A percentile compares a stretch with the other conserved stretches of the same genome.
These are phyloP conservation scores for Miniopterus natalensis DNA, from an alignment of 2,113 vertebrate species.

Conservation along the genomic window DNA sequence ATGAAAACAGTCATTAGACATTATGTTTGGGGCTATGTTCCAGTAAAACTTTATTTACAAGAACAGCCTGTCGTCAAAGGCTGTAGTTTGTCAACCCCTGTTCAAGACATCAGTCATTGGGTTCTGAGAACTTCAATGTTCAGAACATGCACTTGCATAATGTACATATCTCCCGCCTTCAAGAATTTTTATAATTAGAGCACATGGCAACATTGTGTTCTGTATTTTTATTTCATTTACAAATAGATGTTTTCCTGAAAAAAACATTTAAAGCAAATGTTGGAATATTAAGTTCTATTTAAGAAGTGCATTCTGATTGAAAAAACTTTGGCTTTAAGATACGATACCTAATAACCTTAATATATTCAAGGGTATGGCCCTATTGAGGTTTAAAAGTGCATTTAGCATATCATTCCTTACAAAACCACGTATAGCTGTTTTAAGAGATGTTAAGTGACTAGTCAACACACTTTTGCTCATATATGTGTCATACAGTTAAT, in stretches of 20 bases:
- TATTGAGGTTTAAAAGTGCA: background rate
- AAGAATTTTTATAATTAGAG: constrained; percentile 48
- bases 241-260: constrained; percentile 53
- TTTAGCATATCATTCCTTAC: background rate
- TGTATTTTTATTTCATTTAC: constrained; percentile 41
- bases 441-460: background rate
- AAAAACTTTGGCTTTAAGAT: constrained; percentile 11
- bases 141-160: background rate
- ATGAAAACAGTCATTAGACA: constrained; percentile 28
- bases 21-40: background rate
- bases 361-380: background rate
- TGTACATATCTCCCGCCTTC: background rate
- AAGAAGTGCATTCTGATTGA: constrained; percentile 20
- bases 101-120: constrained; percentile 15
- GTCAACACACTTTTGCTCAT: background rate
- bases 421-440: background rate
- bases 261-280: constrained; percentile 54
- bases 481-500: background rate
- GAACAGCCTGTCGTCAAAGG: background rate
- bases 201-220: constrained; percentile 1
- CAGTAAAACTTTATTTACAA: constrained; percentile 57
- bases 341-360: background rate
- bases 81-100: background rate
- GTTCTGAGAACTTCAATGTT: constrained; percentile 20
- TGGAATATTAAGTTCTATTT: constrained; percentile 16